Evolutionary conservation across 2,797 vertebrate species (phyloP).

Genomic region (Astyanax mexicanus): DNA sequence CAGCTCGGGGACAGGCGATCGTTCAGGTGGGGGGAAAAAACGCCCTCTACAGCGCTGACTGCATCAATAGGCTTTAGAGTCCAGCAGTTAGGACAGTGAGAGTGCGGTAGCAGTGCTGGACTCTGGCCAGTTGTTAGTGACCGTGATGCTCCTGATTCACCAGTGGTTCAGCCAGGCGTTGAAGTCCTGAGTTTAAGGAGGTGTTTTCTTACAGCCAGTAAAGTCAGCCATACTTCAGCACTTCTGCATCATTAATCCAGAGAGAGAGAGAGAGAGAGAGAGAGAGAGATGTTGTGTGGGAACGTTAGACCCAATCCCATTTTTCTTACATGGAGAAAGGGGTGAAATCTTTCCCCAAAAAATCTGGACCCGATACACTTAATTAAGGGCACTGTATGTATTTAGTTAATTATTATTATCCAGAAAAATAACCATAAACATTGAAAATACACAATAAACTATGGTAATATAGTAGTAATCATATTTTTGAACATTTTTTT

Average conservation of each 20-base stretch:
- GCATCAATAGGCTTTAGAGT: slow-evolving; percentile 1
- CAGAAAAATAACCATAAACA: no score
- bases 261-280: neutral
- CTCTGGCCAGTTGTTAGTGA: neutral
- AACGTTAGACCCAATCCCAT: no score
- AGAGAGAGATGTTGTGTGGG: neutral
- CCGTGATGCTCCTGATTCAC: neutral
- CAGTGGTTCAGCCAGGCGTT: neutral
- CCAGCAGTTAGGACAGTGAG: neutral
- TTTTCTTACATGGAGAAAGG: no score
- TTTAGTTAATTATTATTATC: no score
- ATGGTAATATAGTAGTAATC: no score
- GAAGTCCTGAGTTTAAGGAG: neutral
- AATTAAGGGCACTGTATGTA: no score
- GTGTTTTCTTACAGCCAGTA: neutral
- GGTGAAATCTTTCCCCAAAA: no score
- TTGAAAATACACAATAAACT: no score
- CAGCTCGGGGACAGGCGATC: neutral
- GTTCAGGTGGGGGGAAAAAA: neutral
- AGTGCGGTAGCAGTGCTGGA: neutral
- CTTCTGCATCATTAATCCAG: neutral
- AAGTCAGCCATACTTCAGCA: neutral
- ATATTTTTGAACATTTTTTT: no score
- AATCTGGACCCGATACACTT: no score
- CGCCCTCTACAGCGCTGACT: neutral